Conservation (phyloP, 2,888 invertebrate genomes). For the Ametastegia equiseti region DNA sequence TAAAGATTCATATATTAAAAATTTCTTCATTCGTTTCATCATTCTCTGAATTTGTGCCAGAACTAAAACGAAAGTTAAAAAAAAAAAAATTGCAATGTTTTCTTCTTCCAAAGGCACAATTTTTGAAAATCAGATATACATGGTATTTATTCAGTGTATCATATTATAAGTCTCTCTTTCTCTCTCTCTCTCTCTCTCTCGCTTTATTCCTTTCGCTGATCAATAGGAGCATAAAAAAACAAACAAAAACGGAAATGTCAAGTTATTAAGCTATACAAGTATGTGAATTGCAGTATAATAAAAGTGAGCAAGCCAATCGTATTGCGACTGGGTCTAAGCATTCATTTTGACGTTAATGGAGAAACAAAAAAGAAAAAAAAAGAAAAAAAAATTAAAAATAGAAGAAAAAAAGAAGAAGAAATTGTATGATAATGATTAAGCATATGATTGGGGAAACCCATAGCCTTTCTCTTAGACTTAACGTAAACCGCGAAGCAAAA, state of each 20-base stretch:
- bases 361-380: neutral
- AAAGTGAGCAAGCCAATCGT: no score
- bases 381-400: neutral
- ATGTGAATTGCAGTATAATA: no score
- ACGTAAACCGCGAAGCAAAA: constrained; percentile 49
- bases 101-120: neutral
- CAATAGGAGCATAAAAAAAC: no score
- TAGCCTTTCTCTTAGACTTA: constrained; percentile 67
- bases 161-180: no score
- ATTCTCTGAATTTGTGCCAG: no score
- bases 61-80: no score
- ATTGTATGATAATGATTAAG: constrained; percentile 60
- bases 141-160: neutral
- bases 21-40: no score
- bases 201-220: no score
- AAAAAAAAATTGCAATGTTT: neutral
- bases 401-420: constrained; percentile 16
- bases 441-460: constrained; percentile 60
- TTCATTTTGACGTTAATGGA: constrained; percentile 37
- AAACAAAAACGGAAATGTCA: no score
- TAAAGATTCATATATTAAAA: no score
- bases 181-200: no score
- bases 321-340: neutral
- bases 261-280: no score
- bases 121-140: neutral